These are phyloP conservation scores for Eucriotettix oculatus DNA, from an alignment of 2,888 invertebrate species.

Conservation along the genomic window DNA sequence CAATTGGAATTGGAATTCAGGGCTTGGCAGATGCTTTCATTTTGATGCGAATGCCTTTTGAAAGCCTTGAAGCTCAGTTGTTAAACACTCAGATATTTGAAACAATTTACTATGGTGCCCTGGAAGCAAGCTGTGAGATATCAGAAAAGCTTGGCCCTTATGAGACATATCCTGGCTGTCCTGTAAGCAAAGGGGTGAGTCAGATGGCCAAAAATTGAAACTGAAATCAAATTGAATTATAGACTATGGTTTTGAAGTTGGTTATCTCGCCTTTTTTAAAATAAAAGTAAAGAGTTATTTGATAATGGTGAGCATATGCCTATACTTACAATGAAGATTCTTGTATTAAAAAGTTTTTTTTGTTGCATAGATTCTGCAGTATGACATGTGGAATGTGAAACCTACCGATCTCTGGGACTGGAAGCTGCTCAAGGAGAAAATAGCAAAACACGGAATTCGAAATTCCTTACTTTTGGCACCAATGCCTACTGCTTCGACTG, in stretches of 20 bases:
- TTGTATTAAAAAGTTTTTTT: no score
- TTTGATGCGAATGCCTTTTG: slow-evolving; percentile 82
- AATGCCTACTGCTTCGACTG: slow-evolving; percentile 98
- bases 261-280: no score
- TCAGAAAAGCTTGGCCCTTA: slow-evolving; percentile 74
- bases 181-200: slow-evolving; percentile 75
- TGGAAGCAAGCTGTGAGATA: slow-evolving; percentile 90
- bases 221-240: background rate
- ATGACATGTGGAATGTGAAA: slow-evolving; percentile 91
- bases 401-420: slow-evolving; percentile 85
- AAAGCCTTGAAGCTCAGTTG: slow-evolving; percentile 65
- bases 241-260: background rate
- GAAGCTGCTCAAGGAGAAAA: slow-evolving; percentile 62
- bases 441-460: slow-evolving; percentile 74
- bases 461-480: slow-evolving; percentile 90
- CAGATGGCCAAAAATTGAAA: no score
- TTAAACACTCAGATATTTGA: slow-evolving; percentile 95
- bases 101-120: slow-evolving; percentile 91
- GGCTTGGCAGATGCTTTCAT: slow-evolving; percentile 95
- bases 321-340: no score
- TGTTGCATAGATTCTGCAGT: slow-evolving; percentile 66
- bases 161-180: slow-evolving; percentile 79
- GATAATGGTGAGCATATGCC: no score
- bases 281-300: no score
- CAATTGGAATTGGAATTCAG: slow-evolving; percentile 89